Percentiles rank a stretch among this genome's conserved stretches.
These are phyloP conservation scores for Etheostoma cragini DNA, from an alignment of 2,113 vertebrate species.

Conservation along the genomic window DNA sequence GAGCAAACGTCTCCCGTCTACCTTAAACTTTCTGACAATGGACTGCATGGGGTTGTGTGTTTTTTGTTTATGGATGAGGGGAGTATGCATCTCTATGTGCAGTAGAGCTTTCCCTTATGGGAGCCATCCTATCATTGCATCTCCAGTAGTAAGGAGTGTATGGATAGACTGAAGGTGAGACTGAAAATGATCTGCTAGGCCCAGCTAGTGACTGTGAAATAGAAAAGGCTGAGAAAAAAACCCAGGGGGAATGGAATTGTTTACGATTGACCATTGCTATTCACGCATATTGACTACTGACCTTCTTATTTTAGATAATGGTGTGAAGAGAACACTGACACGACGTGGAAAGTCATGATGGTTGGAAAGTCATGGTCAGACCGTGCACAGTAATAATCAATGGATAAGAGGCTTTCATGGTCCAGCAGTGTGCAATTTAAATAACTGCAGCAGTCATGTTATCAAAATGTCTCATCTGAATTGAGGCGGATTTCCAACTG, in stretches of 20 bases:
- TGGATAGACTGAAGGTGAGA: constrained; percentile 17
- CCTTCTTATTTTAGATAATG: constrained; percentile 15
- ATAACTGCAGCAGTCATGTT: constrained; percentile 34
- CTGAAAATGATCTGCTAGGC: constrained; percentile 10
- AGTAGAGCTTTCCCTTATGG: constrained; percentile 22
- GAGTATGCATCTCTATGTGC: constrained; percentile 7
- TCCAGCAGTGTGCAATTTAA: constrained; percentile 24
- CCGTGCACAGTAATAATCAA: constrained; percentile 28
- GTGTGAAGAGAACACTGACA: neutral
- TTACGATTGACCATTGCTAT: neutral
- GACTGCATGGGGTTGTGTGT: neutral
- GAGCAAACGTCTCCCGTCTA: neutral
- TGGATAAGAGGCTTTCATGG: constrained; percentile 38
- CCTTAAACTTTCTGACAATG: constrained; percentile 23
- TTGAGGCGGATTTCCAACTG: constrained; percentile 29
- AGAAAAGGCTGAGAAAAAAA: constrained; percentile 21
- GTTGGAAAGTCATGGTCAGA: constrained; percentile 7
- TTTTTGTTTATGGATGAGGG: constrained; percentile 32
- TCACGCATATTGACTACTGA: constrained; percentile 23
- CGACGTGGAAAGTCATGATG: neutral
- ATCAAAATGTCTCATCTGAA: constrained; percentile 49
- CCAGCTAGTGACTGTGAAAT: constrained; percentile 35
- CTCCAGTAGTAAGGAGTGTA: constrained; percentile 10
- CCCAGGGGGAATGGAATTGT: neutral
- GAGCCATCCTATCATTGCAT: constrained; percentile 36